Percentiles rank a stretch among this genome's conserved stretches.
phyloP scores from a whole-genome alignment of 2,797 vertebrate genomes.

The Molossus alvarezi region DNA sequence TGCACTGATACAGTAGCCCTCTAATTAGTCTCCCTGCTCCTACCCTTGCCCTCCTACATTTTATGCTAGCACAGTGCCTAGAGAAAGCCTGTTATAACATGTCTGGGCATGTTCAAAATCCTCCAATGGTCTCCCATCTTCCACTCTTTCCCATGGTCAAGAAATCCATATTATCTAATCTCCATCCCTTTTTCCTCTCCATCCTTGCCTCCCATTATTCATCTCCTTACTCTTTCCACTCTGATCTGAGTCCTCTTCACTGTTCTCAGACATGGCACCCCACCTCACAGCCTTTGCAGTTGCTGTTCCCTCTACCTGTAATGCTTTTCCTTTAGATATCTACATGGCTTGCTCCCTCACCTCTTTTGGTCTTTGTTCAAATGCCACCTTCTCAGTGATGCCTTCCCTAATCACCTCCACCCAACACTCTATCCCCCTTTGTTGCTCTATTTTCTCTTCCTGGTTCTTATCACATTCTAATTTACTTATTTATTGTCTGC shows the following conservation, averaged over 20 bases:
- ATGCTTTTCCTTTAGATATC: not conserved
- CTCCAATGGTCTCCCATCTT: not conserved
- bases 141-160: not conserved
- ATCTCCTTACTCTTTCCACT: not conserved
- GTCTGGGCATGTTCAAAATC: not conserved
- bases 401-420: not conserved
- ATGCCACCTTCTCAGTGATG: not conserved
- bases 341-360: too few species aligned
- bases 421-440: not conserved
- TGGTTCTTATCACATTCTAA: not conserved
- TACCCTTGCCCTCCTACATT: not conserved
- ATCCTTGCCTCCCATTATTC: not conserved
- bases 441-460: not conserved
- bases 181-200: not conserved
- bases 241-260: not conserved
- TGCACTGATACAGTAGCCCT: not conserved
- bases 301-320: not conserved
- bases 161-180: too few species aligned
- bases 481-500: not conserved
- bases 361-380: too few species aligned
- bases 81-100: not conserved
- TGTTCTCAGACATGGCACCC: not conserved
- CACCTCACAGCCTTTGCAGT: not conserved
- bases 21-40: too few species aligned
- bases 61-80: not conserved